Conservation (phyloP, 1,140 invertebrate species). For the Heliothis virescens region DNA sequence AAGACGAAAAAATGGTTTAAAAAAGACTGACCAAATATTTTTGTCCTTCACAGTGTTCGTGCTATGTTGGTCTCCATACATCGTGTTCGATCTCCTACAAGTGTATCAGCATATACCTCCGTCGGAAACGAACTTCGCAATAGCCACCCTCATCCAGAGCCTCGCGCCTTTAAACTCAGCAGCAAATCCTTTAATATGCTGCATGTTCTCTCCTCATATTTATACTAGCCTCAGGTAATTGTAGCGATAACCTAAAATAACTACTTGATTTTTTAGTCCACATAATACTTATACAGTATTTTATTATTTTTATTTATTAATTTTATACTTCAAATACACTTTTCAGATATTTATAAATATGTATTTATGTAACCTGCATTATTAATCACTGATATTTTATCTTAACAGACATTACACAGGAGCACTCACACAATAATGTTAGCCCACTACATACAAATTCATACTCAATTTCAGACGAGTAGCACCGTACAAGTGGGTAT, state of each 20-base stretch:
- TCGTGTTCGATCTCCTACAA: constrained; percentile 96
- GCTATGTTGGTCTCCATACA: constrained; percentile 98
- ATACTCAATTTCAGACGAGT: constrained; percentile 73
- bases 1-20: neutral
- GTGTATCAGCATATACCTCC: constrained; percentile 94
- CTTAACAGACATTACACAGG: neutral
- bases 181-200: constrained; percentile 98
- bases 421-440: neutral
- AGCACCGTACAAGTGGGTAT: constrained; percentile 80
- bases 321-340: neutral
- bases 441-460: constrained; percentile 26
- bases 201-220: constrained; percentile 90
- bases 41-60: constrained; percentile 92
- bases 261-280: neutral
- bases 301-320: neutral
- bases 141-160: constrained; percentile 97
- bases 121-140: constrained; percentile 92
- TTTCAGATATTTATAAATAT: neutral
- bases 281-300: neutral
- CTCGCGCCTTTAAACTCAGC: constrained; percentile 97
- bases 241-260: neutral
- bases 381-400: neutral
- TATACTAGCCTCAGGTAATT: constrained; percentile 75
- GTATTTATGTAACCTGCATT: constrained; percentile 1
- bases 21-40: neutral